These are phyloP conservation scores for Plusia festucae DNA, from an alignment of 2,888 invertebrate genomes.

Conservation along the genomic window DNA sequence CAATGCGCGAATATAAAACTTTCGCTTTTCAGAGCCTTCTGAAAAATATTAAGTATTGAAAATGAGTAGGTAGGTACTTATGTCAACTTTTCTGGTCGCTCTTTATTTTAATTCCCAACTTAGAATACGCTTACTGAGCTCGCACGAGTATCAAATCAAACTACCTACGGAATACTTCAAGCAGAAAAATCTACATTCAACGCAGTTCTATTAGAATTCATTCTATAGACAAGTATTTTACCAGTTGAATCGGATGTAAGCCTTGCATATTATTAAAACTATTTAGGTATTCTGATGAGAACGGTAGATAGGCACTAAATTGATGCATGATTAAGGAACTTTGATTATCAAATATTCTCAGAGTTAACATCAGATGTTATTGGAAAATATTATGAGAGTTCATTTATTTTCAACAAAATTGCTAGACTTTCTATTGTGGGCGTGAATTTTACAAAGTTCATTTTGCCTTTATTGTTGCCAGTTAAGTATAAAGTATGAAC, in stretches of 20 bases:
- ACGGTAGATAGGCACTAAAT: too few relatives aligned
- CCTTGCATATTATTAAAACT: too few relatives aligned
- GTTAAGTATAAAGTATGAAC: not conserved
- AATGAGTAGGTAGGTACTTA: too few relatives aligned
- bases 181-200: not conserved
- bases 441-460: not conserved
- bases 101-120: slow-evolving; percentile 1
- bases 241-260: not conserved
- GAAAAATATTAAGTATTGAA: not conserved
- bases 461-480: slow-evolving; percentile 4
- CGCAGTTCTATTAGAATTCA: not conserved
- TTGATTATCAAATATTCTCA: not conserved
- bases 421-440: not conserved
- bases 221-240: not conserved
- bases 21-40: not conserved
- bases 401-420: not conserved
- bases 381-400: not conserved
- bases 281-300: not conserved
- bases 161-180: not conserved
- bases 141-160: not conserved
- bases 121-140: not conserved
- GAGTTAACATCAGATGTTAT: not conserved
- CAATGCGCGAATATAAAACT: not conserved
- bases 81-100: not conserved
- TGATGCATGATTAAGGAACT: not conserved